A percentile compares a stretch with the other conserved stretches of the same genome.
Conservation (phyloP, 2,888 invertebrate genomes). For the Oligia latruncula region DNA sequence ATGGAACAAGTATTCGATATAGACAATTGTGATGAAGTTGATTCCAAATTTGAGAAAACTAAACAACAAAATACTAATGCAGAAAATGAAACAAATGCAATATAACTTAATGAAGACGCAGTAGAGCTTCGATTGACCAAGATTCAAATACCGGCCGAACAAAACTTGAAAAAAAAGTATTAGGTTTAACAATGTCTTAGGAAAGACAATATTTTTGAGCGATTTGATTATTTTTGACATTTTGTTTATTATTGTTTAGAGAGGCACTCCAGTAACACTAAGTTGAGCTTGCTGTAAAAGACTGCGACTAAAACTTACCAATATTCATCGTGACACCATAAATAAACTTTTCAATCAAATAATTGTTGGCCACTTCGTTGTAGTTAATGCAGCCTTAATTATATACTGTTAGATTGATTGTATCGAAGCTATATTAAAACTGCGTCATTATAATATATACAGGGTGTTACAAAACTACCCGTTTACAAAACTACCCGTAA, state of each 20-base stretch:
- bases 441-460: not conserved
- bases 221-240: not conserved
- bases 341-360: not conserved
- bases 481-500: no score
- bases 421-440: not conserved
- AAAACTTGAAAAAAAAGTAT: slow-evolving; percentile 2
- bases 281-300: not conserved
- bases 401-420: not conserved
- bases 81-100: not conserved
- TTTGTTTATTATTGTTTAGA: not conserved
- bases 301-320: not conserved
- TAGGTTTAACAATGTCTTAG: not conserved
- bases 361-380: not conserved
- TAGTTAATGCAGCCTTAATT: not conserved
- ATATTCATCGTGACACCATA: not conserved
- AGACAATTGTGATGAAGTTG: not conserved
- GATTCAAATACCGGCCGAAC: not conserved
- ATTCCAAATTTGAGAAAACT: not conserved
- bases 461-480: no score
- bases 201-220: not conserved
- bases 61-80: not conserved
- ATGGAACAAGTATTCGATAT: not conserved
- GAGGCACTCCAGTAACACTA: no score
- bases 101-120: slow-evolving; percentile 4
- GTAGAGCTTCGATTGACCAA: not conserved